Conservation (phyloP, 2,888 invertebrate species). For the Liodrosophila aerea region DNA sequence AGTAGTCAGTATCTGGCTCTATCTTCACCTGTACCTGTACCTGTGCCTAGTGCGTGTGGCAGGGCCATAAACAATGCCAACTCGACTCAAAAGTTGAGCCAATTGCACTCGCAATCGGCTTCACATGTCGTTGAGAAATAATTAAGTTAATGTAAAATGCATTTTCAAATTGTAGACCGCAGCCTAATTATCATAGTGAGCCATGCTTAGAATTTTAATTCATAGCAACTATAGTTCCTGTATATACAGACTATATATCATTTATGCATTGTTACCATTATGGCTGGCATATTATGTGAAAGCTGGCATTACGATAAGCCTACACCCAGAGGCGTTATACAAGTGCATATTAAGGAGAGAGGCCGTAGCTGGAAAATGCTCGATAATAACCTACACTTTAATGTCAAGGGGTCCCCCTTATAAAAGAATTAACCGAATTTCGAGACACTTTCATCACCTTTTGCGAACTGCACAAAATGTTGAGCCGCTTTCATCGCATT, state of each 20-base stretch:
- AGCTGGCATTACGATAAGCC: constrained; percentile 34
- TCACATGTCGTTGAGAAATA: constrained; percentile 62
- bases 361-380: constrained; percentile 1
- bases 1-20: constrained; percentile 45
- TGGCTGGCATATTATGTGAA: constrained; percentile 12
- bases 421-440: constrained; percentile 13
- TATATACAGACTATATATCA: constrained; percentile 15
- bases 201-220: constrained; percentile 46
- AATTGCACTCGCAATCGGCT: constrained; percentile 43
- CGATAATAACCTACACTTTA: constrained; percentile 17
- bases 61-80: constrained; percentile 63
- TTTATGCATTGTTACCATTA: constrained; percentile 7
- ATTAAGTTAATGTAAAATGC: constrained; percentile 71
- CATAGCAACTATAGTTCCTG: constrained; percentile 1
- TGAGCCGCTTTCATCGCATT: constrained; percentile 42
- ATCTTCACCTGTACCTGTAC: neutral
- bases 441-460: constrained; percentile 51
- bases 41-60: constrained; percentile 57
- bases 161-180: constrained; percentile 60
- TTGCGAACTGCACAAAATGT: constrained; percentile 35
- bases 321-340: constrained; percentile 39
- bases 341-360: constrained; percentile 3
- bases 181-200: constrained; percentile 41
- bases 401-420: constrained; percentile 21
- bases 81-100: constrained; percentile 27